Base-by-base conservation (phyloP, 2,797 vertebrate species). In the Chromis chromis region DNA sequence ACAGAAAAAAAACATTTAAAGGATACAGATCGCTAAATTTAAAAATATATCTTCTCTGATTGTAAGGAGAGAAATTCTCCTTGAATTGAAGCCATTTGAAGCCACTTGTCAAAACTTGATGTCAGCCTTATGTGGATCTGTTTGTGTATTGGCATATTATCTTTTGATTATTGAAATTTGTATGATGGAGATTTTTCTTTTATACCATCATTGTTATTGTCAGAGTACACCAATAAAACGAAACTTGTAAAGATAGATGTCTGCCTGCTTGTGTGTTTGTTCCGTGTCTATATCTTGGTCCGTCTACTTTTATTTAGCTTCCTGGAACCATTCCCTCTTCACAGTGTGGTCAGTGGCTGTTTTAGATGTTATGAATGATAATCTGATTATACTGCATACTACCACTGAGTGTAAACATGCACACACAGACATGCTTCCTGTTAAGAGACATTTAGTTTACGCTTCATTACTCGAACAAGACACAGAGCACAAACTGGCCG, bases 181-280 rank as follows among this genome's bases (percentile, higher is more conserved):
- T 94, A 94, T 92, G 91, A 93, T 91, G 91, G 88, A 87, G 79
- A 88, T 90, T 92, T n/a, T 93, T 94, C 92, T 93, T 94, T 94
- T 94, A 88, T 93, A 93, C 87, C 87, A 93, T 94, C 91, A 92
- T 90, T 93, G 93, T 94, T 93, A 90, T 91, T 92, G 91, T 93
- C 89, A 87, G 91, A 93, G 74, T 92, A 89, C 91, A 91, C 90
- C 92, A 94, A 95, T 95, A 94, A 95, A 95, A 87, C 61, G 24
- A 88, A 86, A 89, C 79, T 91, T 90, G 73, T 91, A 86, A 90
- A 82, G 73, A 88, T 82, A 39, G 46, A 46, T 19, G 36, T 22
- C n/a, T 36, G 22, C 11, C 2, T 64, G 14, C 22, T 25, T 13
- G 13, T 65, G 22, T 48, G 28, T 57, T 52, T 28, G 1, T 49